Conservation (phyloP, 2,797 vertebrate species). For the Siniperca undulata region DNA sequence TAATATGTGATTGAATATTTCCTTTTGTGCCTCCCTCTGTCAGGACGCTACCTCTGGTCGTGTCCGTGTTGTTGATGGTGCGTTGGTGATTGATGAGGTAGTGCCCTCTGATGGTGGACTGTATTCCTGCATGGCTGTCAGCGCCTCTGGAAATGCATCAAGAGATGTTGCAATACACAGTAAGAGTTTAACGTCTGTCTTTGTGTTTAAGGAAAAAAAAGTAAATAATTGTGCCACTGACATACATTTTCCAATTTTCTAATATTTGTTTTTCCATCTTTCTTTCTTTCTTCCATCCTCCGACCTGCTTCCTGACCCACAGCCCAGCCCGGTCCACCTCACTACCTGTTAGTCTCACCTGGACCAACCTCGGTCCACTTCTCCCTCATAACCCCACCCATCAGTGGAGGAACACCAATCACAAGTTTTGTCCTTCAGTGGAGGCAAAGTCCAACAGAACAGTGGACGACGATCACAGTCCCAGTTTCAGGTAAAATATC, state of each 20-base stretch:
- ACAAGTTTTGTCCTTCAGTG: constrained; percentile 80
- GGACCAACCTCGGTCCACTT: constrained; percentile 73
- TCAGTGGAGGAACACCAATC: constrained; percentile 80
- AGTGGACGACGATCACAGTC: constrained; percentile 71
- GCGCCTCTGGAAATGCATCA: constrained; percentile 73
- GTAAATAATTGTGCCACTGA: not conserved
- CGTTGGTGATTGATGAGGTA: constrained; percentile 77
- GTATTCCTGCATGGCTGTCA: constrained; percentile 85
- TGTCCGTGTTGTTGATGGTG: constrained; percentile 51
- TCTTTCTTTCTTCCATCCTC: not conserved
- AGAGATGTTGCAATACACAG: constrained; percentile 80
- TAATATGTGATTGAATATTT: not conserved
- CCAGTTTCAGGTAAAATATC: constrained; percentile 69
- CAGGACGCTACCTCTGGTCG: constrained; percentile 64
- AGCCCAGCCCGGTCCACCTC: constrained; percentile 82
- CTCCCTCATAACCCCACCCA: constrained; percentile 58
- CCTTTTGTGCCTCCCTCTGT: not conserved
- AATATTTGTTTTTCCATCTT: not conserved
- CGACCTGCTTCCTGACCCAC: not conserved
- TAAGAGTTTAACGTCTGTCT: constrained; percentile 63
- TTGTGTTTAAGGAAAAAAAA: not conserved
- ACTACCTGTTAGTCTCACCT: constrained; percentile 58
- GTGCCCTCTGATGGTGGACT: constrained; percentile 85
- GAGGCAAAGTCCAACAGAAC: constrained; percentile 58
- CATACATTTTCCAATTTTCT: not conserved